Base-by-base conservation (phyloP, 2,113 vertebrate species). In the Poeciliopsis turrubarensis region DNA sequence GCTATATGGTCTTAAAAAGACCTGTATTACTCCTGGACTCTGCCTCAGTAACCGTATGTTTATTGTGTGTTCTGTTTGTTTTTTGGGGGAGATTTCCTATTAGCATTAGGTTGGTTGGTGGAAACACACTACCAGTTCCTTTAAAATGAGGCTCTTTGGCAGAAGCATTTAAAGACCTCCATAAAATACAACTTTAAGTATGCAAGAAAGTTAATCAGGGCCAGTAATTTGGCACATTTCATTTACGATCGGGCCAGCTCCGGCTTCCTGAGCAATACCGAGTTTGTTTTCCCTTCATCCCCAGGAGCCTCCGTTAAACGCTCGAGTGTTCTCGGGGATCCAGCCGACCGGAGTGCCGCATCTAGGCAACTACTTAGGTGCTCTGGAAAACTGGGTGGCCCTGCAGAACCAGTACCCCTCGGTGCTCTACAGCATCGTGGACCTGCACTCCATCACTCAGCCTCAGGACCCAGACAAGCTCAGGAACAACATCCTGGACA, bases 281-380 rank as follows among this genome's bases (percentile, higher is more conserved):
- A 47, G 57, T 27, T 12, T 19, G 2, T 66, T 47, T 41, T 10
- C 1, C 25, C 15, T 57, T 65, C 5, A 78, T 19, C 68, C 26
- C 22, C 74, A 93, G 92, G 79, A 65, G 29, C 31, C 77, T 70
- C 32, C 67, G 10, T 73, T 32, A 0, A 85, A 87, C 7, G 86
- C 89, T 0, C 94, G 96, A 0, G 92, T 99, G 1, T 98, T 99
- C 92, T 99, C 98, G 0, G 97, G 97, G 65, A 98, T 99, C 89
- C 97, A 98, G 89, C 97, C 96, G 0, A 99, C 97, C 1, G 97
- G 97, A 12, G 93, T 95, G 0, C 97, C 95, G 60, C 97, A 99
- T 89, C 91, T 99, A 32, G 97, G 97, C 10, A 99, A 99, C 90
- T 99, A 96, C 89, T 93, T 99, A n/a, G 97, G 98, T n/a, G 96